These are phyloP conservation scores for Fringilla coelebs DNA, from an alignment of 2,797 vertebrate species.

Conservation along the genomic window DNA sequence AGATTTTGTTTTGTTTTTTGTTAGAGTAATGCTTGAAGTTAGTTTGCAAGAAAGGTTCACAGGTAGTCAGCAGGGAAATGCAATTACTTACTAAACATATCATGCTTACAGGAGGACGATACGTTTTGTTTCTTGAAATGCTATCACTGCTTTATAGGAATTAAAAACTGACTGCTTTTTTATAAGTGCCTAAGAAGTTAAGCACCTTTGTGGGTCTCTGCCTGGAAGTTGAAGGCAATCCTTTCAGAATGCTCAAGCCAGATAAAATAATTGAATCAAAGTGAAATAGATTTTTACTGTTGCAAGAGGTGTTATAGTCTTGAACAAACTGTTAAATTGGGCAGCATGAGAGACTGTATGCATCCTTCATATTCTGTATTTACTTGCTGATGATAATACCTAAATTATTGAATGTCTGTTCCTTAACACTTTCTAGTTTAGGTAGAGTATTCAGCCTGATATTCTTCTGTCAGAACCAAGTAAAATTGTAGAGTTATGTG, in stretches of 20 bases:
- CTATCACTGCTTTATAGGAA: not conserved
- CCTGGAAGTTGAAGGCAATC: not conserved
- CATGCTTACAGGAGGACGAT: not conserved
- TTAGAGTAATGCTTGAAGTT: not conserved
- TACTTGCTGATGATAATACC: not conserved
- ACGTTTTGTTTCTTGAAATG: not conserved
- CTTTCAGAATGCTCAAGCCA: not conserved
- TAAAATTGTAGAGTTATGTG: not conserved
- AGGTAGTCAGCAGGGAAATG: not conserved
- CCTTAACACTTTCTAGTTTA: not conserved
- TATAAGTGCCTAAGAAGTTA: not conserved
- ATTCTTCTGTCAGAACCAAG: not conserved
- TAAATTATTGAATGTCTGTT: not conserved
- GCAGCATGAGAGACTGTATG: not conserved
- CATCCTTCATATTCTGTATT: not conserved
- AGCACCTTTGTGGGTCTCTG: not conserved
- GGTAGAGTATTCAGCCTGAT: not conserved
- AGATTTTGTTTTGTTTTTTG: not conserved
- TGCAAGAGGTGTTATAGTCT: not conserved
- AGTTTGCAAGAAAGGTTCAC: not conserved
- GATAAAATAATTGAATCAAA: not conserved
- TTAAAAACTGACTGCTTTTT: not conserved
- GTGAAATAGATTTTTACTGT: not conserved
- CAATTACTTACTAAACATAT: not conserved
- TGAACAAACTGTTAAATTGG: not conserved